Evolutionary conservation across 2,797 vertebrate species (phyloP).

Genomic region (Sebastes diaconus): DNA sequence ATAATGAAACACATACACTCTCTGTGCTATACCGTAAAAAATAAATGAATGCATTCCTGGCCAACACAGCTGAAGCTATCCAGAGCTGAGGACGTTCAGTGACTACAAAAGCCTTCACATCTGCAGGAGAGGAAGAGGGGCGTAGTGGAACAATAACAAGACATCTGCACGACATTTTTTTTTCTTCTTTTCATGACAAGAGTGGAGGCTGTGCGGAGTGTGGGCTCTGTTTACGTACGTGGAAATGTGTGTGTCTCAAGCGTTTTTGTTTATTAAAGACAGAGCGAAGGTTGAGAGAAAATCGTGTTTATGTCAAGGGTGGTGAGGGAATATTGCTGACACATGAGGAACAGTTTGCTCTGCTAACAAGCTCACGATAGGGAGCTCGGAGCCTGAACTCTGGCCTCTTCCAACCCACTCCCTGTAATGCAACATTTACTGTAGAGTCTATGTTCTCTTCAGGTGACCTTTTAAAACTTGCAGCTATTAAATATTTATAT

Average conservation of each 20-base stretch:
- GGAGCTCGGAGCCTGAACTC: background rate
- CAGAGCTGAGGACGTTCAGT: conserved; percentile 32
- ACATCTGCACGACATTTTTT: conserved; percentile 37
- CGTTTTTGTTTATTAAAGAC: conserved; percentile 27
- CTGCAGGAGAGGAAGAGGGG: conserved; percentile 28
- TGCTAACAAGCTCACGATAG: conserved; percentile 23
- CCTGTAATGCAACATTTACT: background rate
- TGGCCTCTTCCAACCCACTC: background rate
- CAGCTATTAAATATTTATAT: conserved; percentile 12
- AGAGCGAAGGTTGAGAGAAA: background rate
- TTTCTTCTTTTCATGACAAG: conserved; percentile 16
- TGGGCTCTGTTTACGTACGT: conserved; percentile 20
- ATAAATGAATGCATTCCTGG: conserved; percentile 36
- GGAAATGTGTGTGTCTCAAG: conserved; percentile 13
- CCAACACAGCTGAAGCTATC: conserved; percentile 17
- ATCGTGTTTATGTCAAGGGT: background rate
- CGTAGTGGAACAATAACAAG: conserved; percentile 42
- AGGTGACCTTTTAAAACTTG: conserved; percentile 20
- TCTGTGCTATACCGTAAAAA: conserved; percentile 27
- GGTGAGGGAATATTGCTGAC: conserved; percentile 20
- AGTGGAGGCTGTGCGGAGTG: conserved; percentile 5
- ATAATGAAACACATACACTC: conserved; percentile 31
- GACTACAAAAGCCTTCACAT: conserved; percentile 48
- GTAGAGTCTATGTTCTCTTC: background rate
- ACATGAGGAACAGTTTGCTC: conserved; percentile 10